phyloP scores from a whole-genome alignment of 2,797 vertebrate species.

The Clarias pachynema region DNA sequence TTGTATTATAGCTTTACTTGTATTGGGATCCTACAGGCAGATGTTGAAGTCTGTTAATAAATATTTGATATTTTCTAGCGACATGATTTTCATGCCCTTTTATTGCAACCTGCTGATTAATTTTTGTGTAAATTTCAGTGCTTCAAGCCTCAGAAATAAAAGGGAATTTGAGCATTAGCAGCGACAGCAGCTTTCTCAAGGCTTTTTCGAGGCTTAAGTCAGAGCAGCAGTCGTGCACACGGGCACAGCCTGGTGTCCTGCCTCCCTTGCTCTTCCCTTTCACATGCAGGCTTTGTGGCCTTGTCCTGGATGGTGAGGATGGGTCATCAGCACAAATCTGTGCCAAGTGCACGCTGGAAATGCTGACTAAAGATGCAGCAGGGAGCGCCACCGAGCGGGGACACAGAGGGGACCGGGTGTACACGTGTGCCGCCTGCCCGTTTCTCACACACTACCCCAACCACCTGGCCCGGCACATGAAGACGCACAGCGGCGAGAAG shows the following conservation, averaged over 20 bases:
- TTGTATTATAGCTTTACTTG: neutral
- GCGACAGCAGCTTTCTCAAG: slow-evolving; percentile 79
- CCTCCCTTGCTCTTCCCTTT: slow-evolving; percentile 87
- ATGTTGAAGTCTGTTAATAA: neutral
- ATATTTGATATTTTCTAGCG: neutral
- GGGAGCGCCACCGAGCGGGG: slow-evolving; percentile 75
- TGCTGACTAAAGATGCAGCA: slow-evolving; percentile 79
- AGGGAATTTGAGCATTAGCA: slow-evolving; percentile 73
- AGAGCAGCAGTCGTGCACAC: slow-evolving; percentile 68
- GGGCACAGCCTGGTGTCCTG: slow-evolving; percentile 66
- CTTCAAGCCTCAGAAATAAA: slow-evolving; percentile 52
- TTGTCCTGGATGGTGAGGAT: slow-evolving; percentile 88
- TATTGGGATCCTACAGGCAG: neutral
- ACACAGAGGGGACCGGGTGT: slow-evolving; percentile 89
- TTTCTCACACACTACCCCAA: slow-evolving; percentile 96
- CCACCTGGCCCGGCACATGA: slow-evolving; percentile 97
- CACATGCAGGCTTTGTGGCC: slow-evolving; percentile 89
- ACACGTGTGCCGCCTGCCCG: slow-evolving; percentile 89
- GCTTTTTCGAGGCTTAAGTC: slow-evolving; percentile 75
- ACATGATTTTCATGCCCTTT: neutral
- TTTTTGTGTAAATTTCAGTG: slow-evolving; percentile 9
- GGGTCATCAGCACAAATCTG: slow-evolving; percentile 85
- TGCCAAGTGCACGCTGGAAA: slow-evolving; percentile 86
- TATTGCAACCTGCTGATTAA: neutral
- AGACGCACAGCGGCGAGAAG: slow-evolving; percentile 97